Conservation (phyloP, 2,888 invertebrate genomes). For the Nemapogon koenigi region DNA sequence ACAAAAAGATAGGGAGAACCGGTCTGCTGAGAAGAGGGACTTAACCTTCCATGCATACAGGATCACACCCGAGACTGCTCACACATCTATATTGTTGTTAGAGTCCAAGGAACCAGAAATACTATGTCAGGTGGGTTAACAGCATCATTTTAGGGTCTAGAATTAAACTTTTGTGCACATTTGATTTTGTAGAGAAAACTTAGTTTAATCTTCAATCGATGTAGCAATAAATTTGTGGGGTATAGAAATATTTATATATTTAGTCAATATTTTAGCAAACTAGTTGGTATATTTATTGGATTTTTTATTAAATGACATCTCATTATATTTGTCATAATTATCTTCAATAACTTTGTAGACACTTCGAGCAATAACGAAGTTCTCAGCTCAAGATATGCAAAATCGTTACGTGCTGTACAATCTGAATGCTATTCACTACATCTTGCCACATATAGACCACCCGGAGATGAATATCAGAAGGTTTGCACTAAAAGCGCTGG, state of each 20-base stretch:
- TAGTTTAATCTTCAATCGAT: background rate
- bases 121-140: constrained; percentile 40
- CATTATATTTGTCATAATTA: background rate
- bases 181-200: background rate
- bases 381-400: constrained; percentile 41
- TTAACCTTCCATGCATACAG: constrained; percentile 42
- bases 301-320: background rate
- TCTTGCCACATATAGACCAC: constrained; percentile 43
- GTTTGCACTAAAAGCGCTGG: constrained; percentile 58
- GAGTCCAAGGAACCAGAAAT: constrained; percentile 47
- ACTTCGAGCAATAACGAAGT: constrained; percentile 50
- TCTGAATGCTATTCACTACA: constrained; percentile 36
- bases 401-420: constrained; percentile 39
- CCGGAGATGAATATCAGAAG: constrained; percentile 43
- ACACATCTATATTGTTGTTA: constrained; percentile 47
- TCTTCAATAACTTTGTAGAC: constrained; percentile 26
- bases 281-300: no score
- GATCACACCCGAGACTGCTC: constrained; percentile 49
- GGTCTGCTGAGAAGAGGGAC: constrained; percentile 50
- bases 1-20: constrained; percentile 48
- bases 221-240: background rate
- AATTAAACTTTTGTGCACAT: no score
- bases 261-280: no score
- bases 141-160: no score
- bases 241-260: background rate